Percentiles rank a stretch among this genome's conserved stretches.
Evolutionary conservation across 2,113 vertebrate species (phyloP).

Genomic region (Sorex fumeus): DNA sequence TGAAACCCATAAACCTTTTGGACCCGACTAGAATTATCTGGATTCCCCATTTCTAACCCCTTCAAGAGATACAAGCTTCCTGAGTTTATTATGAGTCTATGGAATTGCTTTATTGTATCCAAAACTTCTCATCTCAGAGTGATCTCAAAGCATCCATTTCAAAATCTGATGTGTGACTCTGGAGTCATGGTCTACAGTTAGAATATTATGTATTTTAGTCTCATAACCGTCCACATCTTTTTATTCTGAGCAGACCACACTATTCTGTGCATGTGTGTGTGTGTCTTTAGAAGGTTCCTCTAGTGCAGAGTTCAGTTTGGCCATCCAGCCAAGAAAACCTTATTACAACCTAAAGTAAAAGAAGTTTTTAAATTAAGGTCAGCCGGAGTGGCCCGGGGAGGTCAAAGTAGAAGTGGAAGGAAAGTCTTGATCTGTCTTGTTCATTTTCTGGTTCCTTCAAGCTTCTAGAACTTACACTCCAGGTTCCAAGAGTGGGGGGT

Average conservation of each 20-base stretch:
- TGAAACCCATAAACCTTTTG: not conserved
- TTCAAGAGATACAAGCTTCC: not conserved
- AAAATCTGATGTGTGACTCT: not conserved
- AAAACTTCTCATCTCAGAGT: conserved; percentile 33
- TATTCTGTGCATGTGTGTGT: no score
- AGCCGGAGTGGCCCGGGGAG: not conserved
- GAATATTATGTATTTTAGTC: not conserved
- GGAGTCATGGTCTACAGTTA: not conserved
- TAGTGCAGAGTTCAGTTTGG: not conserved
- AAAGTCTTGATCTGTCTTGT: not conserved
- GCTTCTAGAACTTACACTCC: not conserved
- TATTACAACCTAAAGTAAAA: not conserved
- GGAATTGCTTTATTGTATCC: not conserved
- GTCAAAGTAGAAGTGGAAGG: not conserved
- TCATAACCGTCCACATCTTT: no score
- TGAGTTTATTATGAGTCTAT: not conserved
- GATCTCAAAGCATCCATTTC: not conserved
- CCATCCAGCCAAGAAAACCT: not conserved
- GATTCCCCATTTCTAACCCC: not conserved
- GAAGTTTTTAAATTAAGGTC: not conserved
- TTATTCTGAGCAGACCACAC: not conserved
- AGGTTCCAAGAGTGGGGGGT: not conserved
- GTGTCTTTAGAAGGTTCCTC: not conserved
- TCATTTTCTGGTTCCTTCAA: not conserved
- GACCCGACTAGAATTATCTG: not conserved